A percentile compares a stretch with the other conserved stretches of the same genome.
Evolutionary conservation across 2,888 invertebrate genomes (phyloP).

Genomic region (Aspidiotus rigidus): DNA sequence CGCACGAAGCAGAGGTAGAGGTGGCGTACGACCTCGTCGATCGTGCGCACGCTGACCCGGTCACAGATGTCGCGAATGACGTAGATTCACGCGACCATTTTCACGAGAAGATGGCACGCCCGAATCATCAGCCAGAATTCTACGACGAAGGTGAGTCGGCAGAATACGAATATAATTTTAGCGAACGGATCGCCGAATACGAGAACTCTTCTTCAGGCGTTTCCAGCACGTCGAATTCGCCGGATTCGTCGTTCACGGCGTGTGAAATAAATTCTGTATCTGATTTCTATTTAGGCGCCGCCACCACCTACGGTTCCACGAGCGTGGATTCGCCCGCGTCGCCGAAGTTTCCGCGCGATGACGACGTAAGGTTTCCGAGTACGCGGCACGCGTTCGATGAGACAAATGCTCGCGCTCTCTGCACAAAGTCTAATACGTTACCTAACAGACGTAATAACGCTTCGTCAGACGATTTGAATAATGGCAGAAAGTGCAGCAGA

Average conservation of each 20-base stretch:
- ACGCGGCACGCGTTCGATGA: background rate
- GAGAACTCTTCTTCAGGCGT: constrained; percentile 26
- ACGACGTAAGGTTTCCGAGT: background rate
- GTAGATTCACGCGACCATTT: background rate
- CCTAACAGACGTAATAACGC: too few relatives aligned
- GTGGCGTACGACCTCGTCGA: background rate
- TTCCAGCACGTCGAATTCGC: constrained; percentile 26
- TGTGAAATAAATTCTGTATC: constrained; percentile 2
- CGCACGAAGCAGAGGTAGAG: background rate
- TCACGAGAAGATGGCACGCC: background rate
- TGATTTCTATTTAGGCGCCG: background rate
- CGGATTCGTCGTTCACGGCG: constrained; percentile 37
- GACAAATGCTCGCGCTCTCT: background rate
- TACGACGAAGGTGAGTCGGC: background rate
- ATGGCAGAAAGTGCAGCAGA: constrained; percentile 15
- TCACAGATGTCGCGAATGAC: background rate
- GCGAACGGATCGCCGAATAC: background rate
- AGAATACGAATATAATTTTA: background rate
- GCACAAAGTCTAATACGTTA: background rate
- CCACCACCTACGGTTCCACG: background rate
- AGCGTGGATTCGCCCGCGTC: background rate
- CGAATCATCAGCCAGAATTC: background rate
- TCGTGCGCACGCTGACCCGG: background rate
- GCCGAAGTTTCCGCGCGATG: background rate
- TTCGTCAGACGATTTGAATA: background rate